Evolutionary conservation across 2,797 vertebrate genomes (phyloP).

Genomic region (Tadarida brasiliensis): DNA sequence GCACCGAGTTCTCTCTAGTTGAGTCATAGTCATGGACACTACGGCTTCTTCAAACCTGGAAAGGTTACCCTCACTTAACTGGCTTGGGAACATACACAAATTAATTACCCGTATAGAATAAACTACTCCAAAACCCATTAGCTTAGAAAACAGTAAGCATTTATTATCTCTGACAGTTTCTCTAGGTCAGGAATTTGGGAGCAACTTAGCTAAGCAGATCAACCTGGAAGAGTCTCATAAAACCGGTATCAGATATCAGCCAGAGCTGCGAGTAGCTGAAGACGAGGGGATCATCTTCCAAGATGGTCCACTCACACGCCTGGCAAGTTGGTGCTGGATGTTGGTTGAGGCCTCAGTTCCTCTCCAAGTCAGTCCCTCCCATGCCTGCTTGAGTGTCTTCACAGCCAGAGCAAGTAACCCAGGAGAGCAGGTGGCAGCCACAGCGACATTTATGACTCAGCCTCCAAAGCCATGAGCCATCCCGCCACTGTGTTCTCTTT

Average conservation of each 20-base stretch:
- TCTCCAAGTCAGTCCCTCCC: background rate
- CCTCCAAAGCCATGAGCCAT: background rate
- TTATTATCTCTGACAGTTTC: background rate
- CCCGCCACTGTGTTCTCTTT: background rate
- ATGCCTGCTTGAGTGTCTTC: background rate
- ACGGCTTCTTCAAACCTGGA: background rate
- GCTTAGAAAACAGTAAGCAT: background rate
- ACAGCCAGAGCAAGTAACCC: background rate
- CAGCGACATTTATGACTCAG: background rate
- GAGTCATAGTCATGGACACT: background rate
- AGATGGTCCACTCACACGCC: background rate
- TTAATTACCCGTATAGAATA: conserved; percentile 33
- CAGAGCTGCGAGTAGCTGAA: background rate
- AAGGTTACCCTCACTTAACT: background rate
- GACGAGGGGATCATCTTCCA: background rate
- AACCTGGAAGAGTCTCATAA: background rate
- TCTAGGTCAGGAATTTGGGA: conserved; percentile 11
- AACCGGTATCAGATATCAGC: background rate
- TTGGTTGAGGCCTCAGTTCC: background rate
- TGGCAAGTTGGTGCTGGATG: background rate
- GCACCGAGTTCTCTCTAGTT: background rate
- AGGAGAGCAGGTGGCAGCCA: background rate
- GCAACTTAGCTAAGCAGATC: background rate
- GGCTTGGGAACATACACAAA: background rate
- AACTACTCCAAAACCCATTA: background rate